Percentiles rank a stretch among this genome's conserved stretches.
phyloP scores from a whole-genome alignment of 1,140 invertebrate species.

The Vanessa atalanta region DNA sequence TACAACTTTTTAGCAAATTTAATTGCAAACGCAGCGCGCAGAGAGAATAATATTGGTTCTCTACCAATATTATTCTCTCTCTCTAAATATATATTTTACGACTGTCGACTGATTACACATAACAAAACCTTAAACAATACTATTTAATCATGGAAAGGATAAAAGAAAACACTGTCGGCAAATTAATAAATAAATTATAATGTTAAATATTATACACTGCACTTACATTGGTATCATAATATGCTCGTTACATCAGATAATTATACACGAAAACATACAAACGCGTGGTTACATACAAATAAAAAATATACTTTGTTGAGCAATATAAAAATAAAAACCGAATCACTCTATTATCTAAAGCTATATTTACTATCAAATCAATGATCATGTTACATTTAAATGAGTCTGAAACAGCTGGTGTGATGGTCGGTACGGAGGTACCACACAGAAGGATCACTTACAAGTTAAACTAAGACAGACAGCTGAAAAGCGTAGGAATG shows the following conservation, averaged over 20 bases:
- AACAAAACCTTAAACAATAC: too few species aligned
- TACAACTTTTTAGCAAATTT: too few species aligned
- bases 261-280: constrained; percentile 73
- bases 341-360: constrained; percentile 64
- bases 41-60: too few species aligned
- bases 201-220: constrained; percentile 78
- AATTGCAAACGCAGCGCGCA: too few species aligned
- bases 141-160: neutral
- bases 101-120: too few species aligned
- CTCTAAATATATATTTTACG: too few species aligned
- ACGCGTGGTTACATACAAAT: constrained; percentile 70
- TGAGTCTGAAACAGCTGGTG: neutral
- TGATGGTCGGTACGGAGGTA: neutral
- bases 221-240: constrained; percentile 73
- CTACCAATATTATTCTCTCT: too few species aligned
- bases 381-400: constrained; percentile 2
- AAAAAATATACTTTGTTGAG: constrained; percentile 72
- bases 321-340: constrained; percentile 78
- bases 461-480: neutral
- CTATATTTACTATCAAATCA: constrained; percentile 45
- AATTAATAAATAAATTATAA: constrained; percentile 81
- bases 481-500: constrained; percentile 57
- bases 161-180: constrained; percentile 59
- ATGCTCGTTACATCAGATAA: constrained; percentile 70
- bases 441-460: neutral